Conservation (phyloP, 2,797 vertebrate species). For the Carduelis carduelis region DNA sequence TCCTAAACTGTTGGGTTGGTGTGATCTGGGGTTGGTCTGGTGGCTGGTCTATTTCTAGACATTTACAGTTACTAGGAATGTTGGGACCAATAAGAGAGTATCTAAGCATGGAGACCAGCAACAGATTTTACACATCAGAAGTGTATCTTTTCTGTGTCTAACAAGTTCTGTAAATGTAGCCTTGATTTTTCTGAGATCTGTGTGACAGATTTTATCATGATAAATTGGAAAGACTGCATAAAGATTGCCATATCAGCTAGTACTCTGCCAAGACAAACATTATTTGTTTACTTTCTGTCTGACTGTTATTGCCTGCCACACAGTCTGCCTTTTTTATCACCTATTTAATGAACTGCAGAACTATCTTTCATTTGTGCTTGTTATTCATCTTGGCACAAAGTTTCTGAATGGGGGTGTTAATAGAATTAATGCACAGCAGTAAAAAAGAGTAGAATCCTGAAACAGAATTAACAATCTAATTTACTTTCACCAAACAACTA, state of each 20-base stretch:
- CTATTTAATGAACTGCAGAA: slow-evolving; percentile 21
- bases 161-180: not conserved
- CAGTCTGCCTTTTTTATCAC: not conserved
- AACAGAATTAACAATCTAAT: slow-evolving; percentile 28
- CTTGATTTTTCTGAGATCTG: not conserved
- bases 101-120: not conserved
- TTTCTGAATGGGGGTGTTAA: not conserved
- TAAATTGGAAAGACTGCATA: not conserved
- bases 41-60: not conserved
- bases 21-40: not conserved
- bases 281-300: not conserved
- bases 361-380: not conserved
- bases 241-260: not conserved
- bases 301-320: not conserved
- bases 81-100: not conserved
- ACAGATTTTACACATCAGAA: not conserved
- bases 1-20: not conserved
- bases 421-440: slow-evolving; percentile 10
- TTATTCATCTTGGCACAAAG: not conserved
- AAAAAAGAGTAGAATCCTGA: not conserved
- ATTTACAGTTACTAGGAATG: not conserved
- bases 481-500: not conserved
- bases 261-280: not conserved
- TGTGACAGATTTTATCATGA: not conserved
- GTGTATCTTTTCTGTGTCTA: not conserved